Evolutionary conservation across 2,888 invertebrate species (phyloP).

Genomic region (Drosophila anomalata): DNA sequence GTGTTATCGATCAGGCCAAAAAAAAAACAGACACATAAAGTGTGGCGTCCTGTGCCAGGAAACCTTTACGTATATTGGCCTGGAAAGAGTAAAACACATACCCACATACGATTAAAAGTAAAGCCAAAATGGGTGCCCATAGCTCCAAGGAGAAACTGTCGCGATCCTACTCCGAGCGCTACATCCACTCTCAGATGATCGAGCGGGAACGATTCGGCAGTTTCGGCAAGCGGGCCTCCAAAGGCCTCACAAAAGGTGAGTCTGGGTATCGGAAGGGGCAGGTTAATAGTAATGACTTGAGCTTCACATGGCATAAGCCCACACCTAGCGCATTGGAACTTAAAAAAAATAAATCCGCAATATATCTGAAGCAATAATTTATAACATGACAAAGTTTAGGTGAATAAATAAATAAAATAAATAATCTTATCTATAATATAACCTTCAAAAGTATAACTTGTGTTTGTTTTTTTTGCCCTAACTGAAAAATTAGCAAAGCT

Average conservation of each 20-base stretch:
- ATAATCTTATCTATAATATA: no score
- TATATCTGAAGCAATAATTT: neutral
- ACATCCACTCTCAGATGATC: constrained; percentile 85
- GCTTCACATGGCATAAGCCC: constrained; percentile 5
- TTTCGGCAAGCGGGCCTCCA: constrained; percentile 87
- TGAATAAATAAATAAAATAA: no score
- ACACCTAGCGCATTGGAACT: constrained; percentile 18
- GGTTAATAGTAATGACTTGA: constrained; percentile 10
- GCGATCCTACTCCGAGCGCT: constrained; percentile 87
- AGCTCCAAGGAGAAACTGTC: constrained; percentile 90
- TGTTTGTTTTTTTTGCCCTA: no score
- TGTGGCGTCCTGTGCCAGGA: neutral
- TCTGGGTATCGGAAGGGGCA: neutral
- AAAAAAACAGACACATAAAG: neutral
- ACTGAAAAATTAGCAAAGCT: no score
- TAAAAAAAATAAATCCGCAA: neutral
- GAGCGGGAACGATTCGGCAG: constrained; percentile 89
- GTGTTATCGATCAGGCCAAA: constrained; percentile 38
- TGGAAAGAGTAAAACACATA: constrained; percentile 6
- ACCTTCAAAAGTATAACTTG: no score
- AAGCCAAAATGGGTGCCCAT: constrained; percentile 88
- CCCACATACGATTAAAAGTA: neutral
- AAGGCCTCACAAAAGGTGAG: constrained; percentile 79
- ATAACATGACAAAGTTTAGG: no score
- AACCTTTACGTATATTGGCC: constrained; percentile 4